Conservation (phyloP, 2,888 invertebrate species). For the Pegoplata infirma region DNA sequence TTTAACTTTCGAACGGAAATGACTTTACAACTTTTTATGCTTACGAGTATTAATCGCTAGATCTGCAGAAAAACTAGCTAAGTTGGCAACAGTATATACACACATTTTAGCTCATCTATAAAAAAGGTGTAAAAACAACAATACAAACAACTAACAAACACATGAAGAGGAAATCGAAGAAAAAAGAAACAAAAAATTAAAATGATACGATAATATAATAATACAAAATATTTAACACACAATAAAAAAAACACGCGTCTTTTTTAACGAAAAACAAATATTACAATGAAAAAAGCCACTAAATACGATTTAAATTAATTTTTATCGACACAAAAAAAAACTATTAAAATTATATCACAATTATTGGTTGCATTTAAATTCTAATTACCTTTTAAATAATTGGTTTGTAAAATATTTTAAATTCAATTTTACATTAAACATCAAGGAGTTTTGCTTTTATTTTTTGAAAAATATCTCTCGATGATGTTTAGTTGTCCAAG, state of each 20-base stretch:
- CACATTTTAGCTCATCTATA: not conserved
- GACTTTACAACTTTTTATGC: too few species aligned
- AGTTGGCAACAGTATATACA: too few species aligned
- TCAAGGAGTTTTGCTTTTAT: constrained; percentile 8
- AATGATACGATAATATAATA: constrained; percentile 28
- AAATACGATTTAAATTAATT: not conserved
- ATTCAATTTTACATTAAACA: constrained; percentile 27
- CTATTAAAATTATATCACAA: not conserved
- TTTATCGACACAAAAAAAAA: not conserved
- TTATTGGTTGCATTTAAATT: not conserved
- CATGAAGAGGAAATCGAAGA: constrained; percentile 9
- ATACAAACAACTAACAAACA: constrained; percentile 17
- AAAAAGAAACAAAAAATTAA: constrained; percentile 36
- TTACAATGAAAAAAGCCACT: not conserved
- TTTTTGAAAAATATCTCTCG: constrained; percentile 4
- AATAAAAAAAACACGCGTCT: constrained; percentile 57
- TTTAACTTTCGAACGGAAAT: too few species aligned
- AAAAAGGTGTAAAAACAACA: not conserved
- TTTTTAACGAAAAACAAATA: constrained; percentile 31
- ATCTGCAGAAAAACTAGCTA: too few species aligned
- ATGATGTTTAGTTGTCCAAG: constrained; percentile 31
- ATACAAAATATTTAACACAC: constrained; percentile 14
- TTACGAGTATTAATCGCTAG: too few species aligned
- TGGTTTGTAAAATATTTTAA: not conserved
- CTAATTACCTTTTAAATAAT: constrained; percentile 35